Conservation (phyloP, 2,888 invertebrate genomes). For the Gryllus longicercus region DNA sequence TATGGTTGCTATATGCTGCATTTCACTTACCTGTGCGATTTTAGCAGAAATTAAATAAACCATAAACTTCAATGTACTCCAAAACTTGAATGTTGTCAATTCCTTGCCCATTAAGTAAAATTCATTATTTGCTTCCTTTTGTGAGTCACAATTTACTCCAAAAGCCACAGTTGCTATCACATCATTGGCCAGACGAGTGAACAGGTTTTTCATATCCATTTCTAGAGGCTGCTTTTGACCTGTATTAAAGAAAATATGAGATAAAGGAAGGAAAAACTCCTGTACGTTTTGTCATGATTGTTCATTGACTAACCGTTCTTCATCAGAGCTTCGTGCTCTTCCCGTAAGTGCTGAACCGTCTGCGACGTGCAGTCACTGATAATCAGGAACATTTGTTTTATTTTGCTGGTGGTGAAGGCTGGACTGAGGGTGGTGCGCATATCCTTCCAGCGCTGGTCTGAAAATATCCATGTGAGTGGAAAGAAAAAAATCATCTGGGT, state of each 20-base stretch:
- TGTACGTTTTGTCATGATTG: too few relatives aligned
- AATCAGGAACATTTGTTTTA: conserved; percentile 31
- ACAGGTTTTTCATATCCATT: conserved; percentile 51
- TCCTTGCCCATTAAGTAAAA: conserved; percentile 50
- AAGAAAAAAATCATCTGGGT: too few relatives aligned
- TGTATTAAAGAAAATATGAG: too few relatives aligned
- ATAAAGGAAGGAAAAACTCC: too few relatives aligned
- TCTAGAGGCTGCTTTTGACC: not conserved
- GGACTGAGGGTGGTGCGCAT: conserved; percentile 33
- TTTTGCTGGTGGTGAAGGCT: conserved; percentile 34
- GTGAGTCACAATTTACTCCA: conserved; percentile 55
- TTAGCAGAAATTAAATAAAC: conserved; percentile 24
- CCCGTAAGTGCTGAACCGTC: conserved; percentile 27
- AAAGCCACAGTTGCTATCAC: conserved; percentile 59
- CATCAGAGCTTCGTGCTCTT: not conserved
- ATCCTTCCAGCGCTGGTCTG: conserved; percentile 33
- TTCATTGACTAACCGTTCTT: not conserved
- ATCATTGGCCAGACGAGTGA: conserved; percentile 56
- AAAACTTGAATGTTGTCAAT: too few relatives aligned
- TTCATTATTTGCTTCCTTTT: conserved; percentile 53
- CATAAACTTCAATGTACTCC: conserved; percentile 35
- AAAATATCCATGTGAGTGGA: not conserved
- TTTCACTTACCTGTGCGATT: conserved; percentile 27
- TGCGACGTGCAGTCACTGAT: conserved; percentile 29
- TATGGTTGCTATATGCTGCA: too few relatives aligned